Evolutionary conservation across 1,140 invertebrate species (phyloP).

Genomic region (Probaryconus sp.): DNA sequence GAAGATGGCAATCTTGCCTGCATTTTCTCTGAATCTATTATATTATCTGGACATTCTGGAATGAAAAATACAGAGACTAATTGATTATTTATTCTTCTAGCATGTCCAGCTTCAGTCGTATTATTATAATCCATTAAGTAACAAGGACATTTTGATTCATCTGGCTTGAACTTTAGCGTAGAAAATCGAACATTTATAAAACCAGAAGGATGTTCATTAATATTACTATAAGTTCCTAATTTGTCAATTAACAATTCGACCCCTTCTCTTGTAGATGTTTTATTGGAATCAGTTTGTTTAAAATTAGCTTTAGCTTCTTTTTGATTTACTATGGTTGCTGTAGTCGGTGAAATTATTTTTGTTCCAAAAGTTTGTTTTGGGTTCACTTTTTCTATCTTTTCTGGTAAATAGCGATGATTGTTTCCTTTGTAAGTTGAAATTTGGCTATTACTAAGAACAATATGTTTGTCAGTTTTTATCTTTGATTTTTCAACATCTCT

Average conservation of each 20-base stretch:
- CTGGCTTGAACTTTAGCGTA: slow-evolving; percentile 30
- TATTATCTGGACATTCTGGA: slow-evolving; percentile 37
- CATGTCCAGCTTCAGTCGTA: background rate
- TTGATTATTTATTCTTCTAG: slow-evolving; percentile 21
- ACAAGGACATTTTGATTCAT: slow-evolving; percentile 39
- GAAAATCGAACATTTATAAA: slow-evolving; percentile 47
- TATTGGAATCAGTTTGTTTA: no score
- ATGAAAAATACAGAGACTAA: slow-evolving; percentile 29
- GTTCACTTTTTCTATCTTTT: slow-evolving; percentile 16
- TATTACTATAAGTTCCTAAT: slow-evolving; percentile 8
- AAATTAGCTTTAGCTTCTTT: no score
- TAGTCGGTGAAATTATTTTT: slow-evolving; percentile 21
- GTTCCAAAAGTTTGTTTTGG: background rate
- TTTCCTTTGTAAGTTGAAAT: slow-evolving; percentile 26
- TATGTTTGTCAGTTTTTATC: slow-evolving; percentile 6
- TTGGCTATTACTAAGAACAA: background rate
- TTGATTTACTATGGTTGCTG: slow-evolving; percentile 7
- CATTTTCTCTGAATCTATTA: slow-evolving; percentile 39
- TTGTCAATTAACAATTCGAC: slow-evolving; percentile 1
- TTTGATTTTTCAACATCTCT: no score
- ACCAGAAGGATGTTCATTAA: slow-evolving; percentile 32
- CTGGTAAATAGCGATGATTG: slow-evolving; percentile 36
- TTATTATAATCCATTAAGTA: slow-evolving; percentile 39
- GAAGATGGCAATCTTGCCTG: slow-evolving; percentile 29
- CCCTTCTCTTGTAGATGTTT: no score